Conservation (phyloP, 1,140 invertebrate species). For the Diachasmimorpha longicaudata region DNA sequence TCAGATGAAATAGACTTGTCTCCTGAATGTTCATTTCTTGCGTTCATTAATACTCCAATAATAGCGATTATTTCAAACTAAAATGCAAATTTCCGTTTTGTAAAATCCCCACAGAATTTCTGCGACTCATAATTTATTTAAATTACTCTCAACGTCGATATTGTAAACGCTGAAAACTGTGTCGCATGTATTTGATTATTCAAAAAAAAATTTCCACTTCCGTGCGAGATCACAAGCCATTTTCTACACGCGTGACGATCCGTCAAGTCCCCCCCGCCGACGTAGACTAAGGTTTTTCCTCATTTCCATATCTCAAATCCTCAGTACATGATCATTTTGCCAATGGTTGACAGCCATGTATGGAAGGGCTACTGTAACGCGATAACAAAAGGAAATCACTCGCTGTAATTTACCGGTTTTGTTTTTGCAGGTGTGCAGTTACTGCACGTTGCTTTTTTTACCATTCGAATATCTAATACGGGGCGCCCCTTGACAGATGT, state of each 20-base stretch:
- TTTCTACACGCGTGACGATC: slow-evolving; percentile 1
- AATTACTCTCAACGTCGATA: not conserved
- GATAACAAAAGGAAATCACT: not conserved
- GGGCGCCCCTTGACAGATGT: not conserved
- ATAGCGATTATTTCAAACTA: not conserved
- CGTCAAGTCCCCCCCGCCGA: not conserved
- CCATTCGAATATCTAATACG: not conserved
- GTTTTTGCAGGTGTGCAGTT: not conserved
- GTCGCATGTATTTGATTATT: slow-evolving; percentile 3
- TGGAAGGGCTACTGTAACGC: not conserved
- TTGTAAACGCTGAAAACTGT: not conserved
- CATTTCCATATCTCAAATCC: not conserved
- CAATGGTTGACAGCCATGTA: not conserved
- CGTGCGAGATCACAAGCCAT: not conserved
- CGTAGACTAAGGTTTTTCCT: not conserved
- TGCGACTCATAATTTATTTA: not conserved
- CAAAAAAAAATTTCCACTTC: not conserved
- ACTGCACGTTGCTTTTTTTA: not conserved
- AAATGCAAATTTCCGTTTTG: not conserved
- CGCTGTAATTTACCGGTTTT: not conserved
- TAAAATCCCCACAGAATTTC: not conserved
- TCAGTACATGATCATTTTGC: not conserved
- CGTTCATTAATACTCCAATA: no score
- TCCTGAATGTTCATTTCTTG: no score
- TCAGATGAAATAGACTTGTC: no score